These are phyloP conservation scores for Corapipo altera DNA, from an alignment of 2,113 vertebrate genomes.

Conservation along the genomic window DNA sequence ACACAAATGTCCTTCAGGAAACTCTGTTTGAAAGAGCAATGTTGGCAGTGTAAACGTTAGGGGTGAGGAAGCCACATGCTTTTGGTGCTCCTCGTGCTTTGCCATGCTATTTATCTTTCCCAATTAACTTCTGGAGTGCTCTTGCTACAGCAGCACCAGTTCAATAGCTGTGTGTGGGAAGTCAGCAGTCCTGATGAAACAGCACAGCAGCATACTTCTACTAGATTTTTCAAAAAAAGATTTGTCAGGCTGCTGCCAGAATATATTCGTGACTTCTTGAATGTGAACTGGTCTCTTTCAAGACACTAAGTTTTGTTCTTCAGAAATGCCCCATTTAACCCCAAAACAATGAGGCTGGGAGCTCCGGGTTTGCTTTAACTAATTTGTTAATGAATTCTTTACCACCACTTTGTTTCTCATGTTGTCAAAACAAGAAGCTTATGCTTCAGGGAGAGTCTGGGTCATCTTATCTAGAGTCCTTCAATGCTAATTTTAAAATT, in stretches of 20 bases:
- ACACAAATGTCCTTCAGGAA: background rate
- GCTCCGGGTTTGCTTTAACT: background rate
- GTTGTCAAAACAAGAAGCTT: conserved; percentile 61
- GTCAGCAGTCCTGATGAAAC: conserved; percentile 33
- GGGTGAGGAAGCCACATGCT: background rate
- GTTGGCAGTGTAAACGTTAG: background rate
- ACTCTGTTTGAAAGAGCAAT: background rate
- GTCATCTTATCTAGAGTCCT: conserved; percentile 37
- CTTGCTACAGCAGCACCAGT: conserved; percentile 24
- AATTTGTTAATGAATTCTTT: background rate
- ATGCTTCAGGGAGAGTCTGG: conserved; percentile 36
- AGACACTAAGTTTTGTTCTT: background rate
- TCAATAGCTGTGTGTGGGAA: conserved; percentile 16
- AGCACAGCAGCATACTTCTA: conserved; percentile 37
- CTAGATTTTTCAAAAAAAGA: conserved; percentile 39
- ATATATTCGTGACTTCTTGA: background rate
- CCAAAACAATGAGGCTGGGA: background rate
- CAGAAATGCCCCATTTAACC: background rate
- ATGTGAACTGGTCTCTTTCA: background rate
- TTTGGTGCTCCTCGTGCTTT: background rate
- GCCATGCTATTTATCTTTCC: conserved; percentile 29
- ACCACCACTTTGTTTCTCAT: background rate
- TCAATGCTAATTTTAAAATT: background rate
- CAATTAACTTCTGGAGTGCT: conserved; percentile 59
- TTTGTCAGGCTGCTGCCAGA: background rate